A percentile compares a stretch with the other conserved stretches of the same genome.
These are phyloP conservation scores for Catharus fuscescens DNA, from an alignment of 2,113 vertebrate species.

Conservation along the genomic window DNA sequence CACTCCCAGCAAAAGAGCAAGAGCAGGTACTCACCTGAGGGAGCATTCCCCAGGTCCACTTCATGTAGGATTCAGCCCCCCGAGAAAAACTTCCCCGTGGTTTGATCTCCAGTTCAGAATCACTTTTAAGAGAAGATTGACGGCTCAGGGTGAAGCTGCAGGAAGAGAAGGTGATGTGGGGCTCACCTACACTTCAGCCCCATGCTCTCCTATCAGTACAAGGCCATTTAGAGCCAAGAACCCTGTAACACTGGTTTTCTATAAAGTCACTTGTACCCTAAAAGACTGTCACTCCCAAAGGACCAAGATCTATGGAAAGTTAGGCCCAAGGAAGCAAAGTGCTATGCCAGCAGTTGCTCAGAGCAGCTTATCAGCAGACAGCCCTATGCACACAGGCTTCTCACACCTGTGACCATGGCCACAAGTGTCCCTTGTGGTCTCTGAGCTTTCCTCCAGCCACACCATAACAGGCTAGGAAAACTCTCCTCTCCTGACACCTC, in stretches of 20 bases:
- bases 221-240: not conserved
- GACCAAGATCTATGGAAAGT: not conserved
- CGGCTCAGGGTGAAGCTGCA: constrained; percentile 67
- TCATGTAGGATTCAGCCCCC: constrained; percentile 77
- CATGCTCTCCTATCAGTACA: not conserved
- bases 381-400: not conserved
- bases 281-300: not conserved
- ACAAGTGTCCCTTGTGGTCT: not conserved
- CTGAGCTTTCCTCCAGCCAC: not conserved
- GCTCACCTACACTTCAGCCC: not conserved
- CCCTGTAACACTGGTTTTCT: not conserved
- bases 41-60: constrained; percentile 93
- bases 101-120: constrained; percentile 89
- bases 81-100: constrained; percentile 56
- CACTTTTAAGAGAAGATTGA: constrained; percentile 83
- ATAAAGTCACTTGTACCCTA: not conserved
- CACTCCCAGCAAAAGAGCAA: not conserved
- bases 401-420: not conserved
- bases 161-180: not conserved
- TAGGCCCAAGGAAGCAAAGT: not conserved
- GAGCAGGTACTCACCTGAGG: constrained; percentile 79
- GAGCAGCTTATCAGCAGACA: not conserved
- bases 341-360: not conserved
- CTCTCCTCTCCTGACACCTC: not conserved
- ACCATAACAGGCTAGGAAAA: not conserved